Conservation (phyloP, 2,113 vertebrate genomes). For the Coptodon bakossiorum region DNA sequence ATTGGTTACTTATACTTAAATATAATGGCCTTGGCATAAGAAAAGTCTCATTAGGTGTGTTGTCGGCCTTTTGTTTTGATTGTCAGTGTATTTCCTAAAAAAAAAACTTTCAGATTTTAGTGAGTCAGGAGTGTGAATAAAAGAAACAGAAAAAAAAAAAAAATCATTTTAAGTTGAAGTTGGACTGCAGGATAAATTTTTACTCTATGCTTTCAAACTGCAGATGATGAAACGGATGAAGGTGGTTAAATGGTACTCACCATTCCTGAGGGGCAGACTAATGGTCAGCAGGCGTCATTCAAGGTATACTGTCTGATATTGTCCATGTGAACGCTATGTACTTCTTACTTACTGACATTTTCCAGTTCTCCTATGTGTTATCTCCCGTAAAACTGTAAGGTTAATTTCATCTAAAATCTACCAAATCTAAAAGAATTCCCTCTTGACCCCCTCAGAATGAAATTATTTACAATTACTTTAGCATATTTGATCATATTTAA, state of each 20-base stretch:
- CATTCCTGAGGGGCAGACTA: background rate
- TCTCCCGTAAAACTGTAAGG: background rate
- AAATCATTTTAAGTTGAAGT: background rate
- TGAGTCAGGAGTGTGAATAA: background rate
- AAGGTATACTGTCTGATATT: background rate
- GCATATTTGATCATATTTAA: background rate
- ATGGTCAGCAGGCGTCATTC: background rate
- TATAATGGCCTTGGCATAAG: background rate
- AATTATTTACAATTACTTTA: background rate
- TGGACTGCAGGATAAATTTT: background rate
- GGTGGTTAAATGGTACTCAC: background rate
- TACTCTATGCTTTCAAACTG: rapidly evolving
- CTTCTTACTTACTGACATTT: background rate
- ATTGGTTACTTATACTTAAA: background rate
- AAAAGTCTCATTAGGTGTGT: background rate
- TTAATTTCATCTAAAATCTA: background rate
- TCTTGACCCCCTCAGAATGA: background rate
- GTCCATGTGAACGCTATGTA: background rate
- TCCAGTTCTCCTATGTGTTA: background rate
- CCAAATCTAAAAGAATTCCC: background rate
- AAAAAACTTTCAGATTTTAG: background rate
- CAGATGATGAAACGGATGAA: background rate
- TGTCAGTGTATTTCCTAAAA: background rate
- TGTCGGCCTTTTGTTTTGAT: background rate
- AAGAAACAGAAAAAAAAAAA: rapidly evolving